These are phyloP conservation scores for Lepidocyrtinus sp. DNA, from an alignment of 2,888 invertebrate species.

Conservation along the genomic window DNA sequence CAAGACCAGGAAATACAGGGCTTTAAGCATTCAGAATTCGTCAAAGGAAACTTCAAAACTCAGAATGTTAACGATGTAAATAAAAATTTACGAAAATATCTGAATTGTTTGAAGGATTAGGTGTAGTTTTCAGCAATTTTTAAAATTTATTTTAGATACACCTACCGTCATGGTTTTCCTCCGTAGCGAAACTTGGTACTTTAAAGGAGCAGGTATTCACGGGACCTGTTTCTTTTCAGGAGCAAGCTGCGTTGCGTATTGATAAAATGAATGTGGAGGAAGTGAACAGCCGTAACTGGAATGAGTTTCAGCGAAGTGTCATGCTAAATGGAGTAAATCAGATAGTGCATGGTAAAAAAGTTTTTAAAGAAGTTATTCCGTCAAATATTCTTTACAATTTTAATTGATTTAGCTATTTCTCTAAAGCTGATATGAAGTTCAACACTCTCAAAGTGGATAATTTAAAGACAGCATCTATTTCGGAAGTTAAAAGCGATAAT, in stretches of 20 bases:
- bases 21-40: slow-evolving; percentile 49
- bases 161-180: slow-evolving; percentile 55
- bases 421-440: slow-evolving; percentile 33
- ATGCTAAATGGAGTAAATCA: slow-evolving; percentile 57
- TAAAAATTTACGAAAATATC: too few relatives aligned
- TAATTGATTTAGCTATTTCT: neutral
- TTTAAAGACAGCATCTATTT: slow-evolving; percentile 37
- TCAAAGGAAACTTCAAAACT: slow-evolving; percentile 28
- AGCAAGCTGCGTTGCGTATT: slow-evolving; percentile 14
- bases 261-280: slow-evolving; percentile 20
- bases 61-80: slow-evolving; percentile 33
- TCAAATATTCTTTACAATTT: too few relatives aligned
- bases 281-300: slow-evolving; percentile 55
- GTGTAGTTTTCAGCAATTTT: neutral
- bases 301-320: slow-evolving; percentile 51
- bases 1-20: slow-evolving; percentile 43
- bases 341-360: slow-evolving; percentile 54
- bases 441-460: slow-evolving; percentile 36
- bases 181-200: slow-evolving; percentile 46
- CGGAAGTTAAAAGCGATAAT: slow-evolving; percentile 43
- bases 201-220: slow-evolving; percentile 33
- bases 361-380: neutral
- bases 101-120: too few relatives aligned
- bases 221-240: slow-evolving; percentile 33
- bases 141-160: slow-evolving; percentile 46